Evolutionary conservation across 2,113 vertebrate species (phyloP).

Genomic region (Cettia cetti): DNA sequence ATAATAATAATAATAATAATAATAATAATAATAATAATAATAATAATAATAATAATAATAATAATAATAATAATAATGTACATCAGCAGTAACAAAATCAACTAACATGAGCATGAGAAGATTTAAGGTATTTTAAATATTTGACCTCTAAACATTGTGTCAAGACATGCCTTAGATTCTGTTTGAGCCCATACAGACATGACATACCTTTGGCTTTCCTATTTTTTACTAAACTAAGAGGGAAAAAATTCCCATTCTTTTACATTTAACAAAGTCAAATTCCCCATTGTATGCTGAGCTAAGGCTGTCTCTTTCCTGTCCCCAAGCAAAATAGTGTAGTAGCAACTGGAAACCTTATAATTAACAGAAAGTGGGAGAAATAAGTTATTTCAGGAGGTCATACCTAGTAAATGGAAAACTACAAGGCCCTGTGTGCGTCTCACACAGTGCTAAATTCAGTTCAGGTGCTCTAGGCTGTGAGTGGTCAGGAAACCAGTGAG

Average conservation of each 20-base stretch:
- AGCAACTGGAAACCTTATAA: constrained; percentile 26
- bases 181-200: neutral
- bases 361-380: constrained; percentile 16
- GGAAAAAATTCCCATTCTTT: neutral
- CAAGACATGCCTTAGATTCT: neutral
- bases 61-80: accelerated
- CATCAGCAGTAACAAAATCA: neutral
- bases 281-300: neutral
- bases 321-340: neutral
- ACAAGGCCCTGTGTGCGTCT: neutral
- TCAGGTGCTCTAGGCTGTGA: neutral
- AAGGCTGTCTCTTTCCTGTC: neutral
- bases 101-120: neutral
- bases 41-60: no score
- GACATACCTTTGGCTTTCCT: neutral
- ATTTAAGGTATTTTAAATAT: neutral
- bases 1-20: no score
- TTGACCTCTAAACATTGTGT: neutral
- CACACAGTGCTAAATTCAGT: neutral
- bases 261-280: constrained; percentile 9
- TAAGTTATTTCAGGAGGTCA: neutral
- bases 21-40: no score
- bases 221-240: neutral
- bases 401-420: neutral
- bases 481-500: neutral